A percentile compares a stretch with the other conserved stretches of the same genome.
phyloP scores from a whole-genome alignment of 2,113 vertebrate species.

The Miniopterus natalensis region DNA sequence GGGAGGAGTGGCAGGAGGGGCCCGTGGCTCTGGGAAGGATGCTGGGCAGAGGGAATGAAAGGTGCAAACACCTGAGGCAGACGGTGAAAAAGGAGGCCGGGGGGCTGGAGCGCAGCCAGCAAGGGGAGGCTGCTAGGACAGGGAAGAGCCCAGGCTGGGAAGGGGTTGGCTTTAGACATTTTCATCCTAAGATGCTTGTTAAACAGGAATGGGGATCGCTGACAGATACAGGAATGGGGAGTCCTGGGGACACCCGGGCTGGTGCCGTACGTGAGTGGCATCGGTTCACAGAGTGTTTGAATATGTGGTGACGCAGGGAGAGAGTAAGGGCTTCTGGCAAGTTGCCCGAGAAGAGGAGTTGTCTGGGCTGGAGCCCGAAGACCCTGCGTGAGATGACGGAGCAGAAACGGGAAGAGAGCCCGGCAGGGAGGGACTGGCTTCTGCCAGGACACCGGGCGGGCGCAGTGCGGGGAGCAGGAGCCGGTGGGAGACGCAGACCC shows the following conservation, averaged over 20 bases:
- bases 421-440: not conserved
- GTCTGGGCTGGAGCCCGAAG: not conserved
- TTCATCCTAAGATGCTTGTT: not conserved
- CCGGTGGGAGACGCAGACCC: not conserved
- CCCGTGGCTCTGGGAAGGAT: not conserved
- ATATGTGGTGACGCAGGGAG: not conserved
- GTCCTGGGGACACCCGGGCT: too few species aligned
- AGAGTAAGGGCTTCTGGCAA: not conserved
- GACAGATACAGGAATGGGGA: not conserved
- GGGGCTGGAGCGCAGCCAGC: not conserved
- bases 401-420: not conserved
- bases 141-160: not conserved
- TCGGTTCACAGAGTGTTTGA: not conserved
- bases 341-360: not conserved
- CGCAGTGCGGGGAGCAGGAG: not conserved
- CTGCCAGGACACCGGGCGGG: fast-evolving
- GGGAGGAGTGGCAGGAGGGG: not conserved
- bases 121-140: not conserved
- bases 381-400: not conserved
- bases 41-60: not conserved
- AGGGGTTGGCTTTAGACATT: not conserved
- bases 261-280: too few species aligned
- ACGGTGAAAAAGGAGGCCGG: not conserved
- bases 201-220: not conserved
- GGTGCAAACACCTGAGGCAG: not conserved